phyloP scores from a whole-genome alignment of 2,113 vertebrate genomes.

The Colius striatus region DNA sequence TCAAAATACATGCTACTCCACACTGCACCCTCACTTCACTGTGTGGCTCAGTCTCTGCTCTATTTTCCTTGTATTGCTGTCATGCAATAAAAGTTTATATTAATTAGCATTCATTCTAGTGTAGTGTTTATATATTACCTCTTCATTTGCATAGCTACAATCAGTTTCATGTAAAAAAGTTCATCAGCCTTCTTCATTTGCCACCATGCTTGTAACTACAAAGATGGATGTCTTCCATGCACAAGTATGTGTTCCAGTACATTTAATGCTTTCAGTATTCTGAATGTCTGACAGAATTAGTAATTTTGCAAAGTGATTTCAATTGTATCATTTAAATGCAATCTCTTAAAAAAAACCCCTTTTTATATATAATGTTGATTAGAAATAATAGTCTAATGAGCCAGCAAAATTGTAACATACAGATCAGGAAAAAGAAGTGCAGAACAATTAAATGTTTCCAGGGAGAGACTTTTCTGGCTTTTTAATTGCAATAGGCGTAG shows the following conservation, averaged over 20 bases:
- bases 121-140: neutral
- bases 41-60: accelerated
- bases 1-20: neutral
- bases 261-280: neutral
- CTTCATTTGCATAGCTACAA: neutral
- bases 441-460: neutral
- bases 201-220: neutral
- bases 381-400: neutral
- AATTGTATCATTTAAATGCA: neutral
- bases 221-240: neutral
- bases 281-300: neutral
- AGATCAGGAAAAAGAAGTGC: neutral
- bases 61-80: neutral
- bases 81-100: neutral
- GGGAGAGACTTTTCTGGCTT: neutral
- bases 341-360: neutral
- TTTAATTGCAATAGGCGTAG: neutral
- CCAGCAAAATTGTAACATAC: neutral
- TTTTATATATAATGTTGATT: neutral
- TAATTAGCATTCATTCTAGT: neutral
- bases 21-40: neutral
- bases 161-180: neutral
- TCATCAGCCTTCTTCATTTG: neutral
- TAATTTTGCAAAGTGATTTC: neutral
- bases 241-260: neutral